Evolutionary conservation across 2,797 vertebrate species (phyloP).

Genomic region (Sebastes matsubarae): DNA sequence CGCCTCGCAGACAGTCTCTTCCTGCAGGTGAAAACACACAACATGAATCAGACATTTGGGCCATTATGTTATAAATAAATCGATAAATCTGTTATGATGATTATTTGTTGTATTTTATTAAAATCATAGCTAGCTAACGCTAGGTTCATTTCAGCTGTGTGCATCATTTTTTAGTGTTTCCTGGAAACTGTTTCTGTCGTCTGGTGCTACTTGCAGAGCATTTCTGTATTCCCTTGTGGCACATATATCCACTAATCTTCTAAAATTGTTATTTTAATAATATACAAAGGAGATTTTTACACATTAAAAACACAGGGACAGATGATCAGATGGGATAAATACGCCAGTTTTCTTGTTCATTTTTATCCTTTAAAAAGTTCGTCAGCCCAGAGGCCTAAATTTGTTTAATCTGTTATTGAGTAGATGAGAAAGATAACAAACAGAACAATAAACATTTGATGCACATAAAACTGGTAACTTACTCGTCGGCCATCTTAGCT

Average conservation of each 20-base stretch:
- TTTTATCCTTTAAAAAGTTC: not conserved
- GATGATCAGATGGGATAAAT: not conserved
- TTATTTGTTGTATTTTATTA: not conserved
- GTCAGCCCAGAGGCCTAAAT: too few species aligned
- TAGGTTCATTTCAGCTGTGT: too few species aligned
- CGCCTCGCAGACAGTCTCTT: constrained; percentile 74
- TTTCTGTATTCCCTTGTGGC: too few species aligned
- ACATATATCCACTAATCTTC: too few species aligned
- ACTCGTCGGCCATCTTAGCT: constrained; percentile 65
- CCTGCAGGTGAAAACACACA: constrained; percentile 36
- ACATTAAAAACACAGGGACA: not conserved
- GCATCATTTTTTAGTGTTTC: too few species aligned
- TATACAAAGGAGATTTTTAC: too few species aligned
- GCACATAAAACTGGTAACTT: constrained; percentile 21
- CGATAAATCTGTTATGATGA: not conserved
- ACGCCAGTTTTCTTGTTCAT: not conserved
- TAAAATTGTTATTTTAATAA: too few species aligned
- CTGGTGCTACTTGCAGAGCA: too few species aligned
- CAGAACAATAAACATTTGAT: not conserved
- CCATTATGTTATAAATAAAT: not conserved
- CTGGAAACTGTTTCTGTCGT: too few species aligned
- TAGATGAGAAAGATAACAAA: not conserved
- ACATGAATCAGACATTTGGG: not conserved
- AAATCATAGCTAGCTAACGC: not conserved
- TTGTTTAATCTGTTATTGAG: too few species aligned